These are phyloP conservation scores for Zaprionus bogoriensis DNA, from an alignment of 2,888 invertebrate genomes.

Conservation along the genomic window DNA sequence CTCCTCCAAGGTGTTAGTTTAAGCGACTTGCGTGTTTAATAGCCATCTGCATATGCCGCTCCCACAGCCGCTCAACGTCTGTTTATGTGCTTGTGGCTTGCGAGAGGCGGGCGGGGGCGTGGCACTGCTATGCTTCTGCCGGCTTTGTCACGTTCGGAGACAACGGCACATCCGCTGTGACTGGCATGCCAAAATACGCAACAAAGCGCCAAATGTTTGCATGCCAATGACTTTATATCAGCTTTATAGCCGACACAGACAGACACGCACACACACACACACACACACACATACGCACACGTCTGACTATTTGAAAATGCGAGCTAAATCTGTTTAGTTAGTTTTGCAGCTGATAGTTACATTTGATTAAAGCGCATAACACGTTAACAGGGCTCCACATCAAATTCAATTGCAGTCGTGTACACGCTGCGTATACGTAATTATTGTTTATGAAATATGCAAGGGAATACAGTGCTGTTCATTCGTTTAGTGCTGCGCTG, in stretches of 20 bases:
- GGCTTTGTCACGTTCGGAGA: constrained; percentile 42
- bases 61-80: constrained; percentile 1
- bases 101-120: background rate
- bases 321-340: constrained; percentile 52
- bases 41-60: constrained; percentile 51
- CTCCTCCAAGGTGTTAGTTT: constrained; percentile 51
- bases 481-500: background rate
- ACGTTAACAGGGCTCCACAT: background rate
- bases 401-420: constrained; percentile 38
- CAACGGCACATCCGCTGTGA: constrained; percentile 52
- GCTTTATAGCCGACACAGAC: constrained; percentile 7
- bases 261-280: background rate
- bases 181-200: constrained; percentile 61
- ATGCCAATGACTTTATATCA: constrained; percentile 62
- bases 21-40: constrained; percentile 69
- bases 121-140: constrained; percentile 4
- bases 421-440: constrained; percentile 19
- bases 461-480: background rate
- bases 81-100: background rate
- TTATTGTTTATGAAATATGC: constrained; percentile 30
- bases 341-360: constrained; percentile 29
- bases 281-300: background rate
- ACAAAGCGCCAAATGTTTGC: constrained; percentile 36
- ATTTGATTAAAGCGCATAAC: constrained; percentile 25
- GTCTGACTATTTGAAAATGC: background rate